These are phyloP conservation scores for Saccopteryx leptura DNA, from an alignment of 2,113 vertebrate genomes.

Conservation along the genomic window DNA sequence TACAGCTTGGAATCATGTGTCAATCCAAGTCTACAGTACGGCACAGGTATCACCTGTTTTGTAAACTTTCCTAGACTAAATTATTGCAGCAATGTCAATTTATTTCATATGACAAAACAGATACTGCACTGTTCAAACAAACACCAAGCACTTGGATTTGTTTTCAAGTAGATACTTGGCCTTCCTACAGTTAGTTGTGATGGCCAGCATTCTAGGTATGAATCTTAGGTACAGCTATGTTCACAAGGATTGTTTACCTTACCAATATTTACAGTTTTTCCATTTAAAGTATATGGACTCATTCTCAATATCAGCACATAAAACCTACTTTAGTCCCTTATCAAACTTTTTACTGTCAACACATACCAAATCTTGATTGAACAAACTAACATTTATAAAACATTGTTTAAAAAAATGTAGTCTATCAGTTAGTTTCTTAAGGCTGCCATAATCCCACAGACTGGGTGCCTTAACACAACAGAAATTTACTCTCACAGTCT, in stretches of 20 bases:
- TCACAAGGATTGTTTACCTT: not conserved
- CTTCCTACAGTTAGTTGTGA: not conserved
- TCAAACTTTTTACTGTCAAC: not conserved
- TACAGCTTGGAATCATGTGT: not conserved
- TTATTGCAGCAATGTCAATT: not conserved
- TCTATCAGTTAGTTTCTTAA: not conserved
- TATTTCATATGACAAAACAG: conserved; percentile 56
- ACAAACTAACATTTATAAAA: conserved; percentile 7
- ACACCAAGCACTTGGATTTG: not conserved
- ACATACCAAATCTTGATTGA: not conserved
- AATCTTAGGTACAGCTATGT: not conserved
- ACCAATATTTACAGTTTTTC: not conserved
- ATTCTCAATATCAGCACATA: not conserved
- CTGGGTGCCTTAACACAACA: not conserved
- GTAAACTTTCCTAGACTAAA: conserved; percentile 36
- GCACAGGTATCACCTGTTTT: not conserved
- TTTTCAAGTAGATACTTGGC: not conserved
- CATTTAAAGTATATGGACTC: not conserved
- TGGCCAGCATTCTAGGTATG: not conserved
- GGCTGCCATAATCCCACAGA: not conserved
- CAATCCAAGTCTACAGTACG: not conserved
- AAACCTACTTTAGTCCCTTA: not conserved
- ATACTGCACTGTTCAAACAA: not conserved
- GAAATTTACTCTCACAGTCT: not conserved
- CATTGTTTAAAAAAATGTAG: not conserved